A percentile compares a stretch with the other conserved stretches of the same genome.
phyloP scores from a whole-genome alignment of 2,888 invertebrate genomes.

The Oscheius myriophilus region DNA sequence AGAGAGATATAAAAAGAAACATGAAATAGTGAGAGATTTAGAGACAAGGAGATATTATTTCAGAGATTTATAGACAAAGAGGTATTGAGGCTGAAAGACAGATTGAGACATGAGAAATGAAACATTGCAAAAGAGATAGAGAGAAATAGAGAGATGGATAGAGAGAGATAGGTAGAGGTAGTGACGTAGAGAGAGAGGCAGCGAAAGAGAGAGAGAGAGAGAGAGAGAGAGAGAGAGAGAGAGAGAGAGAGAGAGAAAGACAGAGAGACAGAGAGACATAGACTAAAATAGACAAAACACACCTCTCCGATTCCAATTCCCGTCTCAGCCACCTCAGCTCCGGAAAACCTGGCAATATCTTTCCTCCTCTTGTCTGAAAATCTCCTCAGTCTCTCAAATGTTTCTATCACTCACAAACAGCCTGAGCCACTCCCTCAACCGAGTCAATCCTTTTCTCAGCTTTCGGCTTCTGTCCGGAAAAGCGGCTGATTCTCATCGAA shows the following conservation, averaged over 20 bases:
- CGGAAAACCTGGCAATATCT: slow-evolving; percentile 67
- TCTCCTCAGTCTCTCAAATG: neutral
- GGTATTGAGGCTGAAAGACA: too few species aligned
- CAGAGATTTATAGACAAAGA: too few species aligned
- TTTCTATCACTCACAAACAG: slow-evolving; percentile 60
- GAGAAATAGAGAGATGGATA: slow-evolving; percentile 30
- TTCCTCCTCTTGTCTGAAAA: slow-evolving; percentile 68
- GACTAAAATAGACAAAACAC: neutral
- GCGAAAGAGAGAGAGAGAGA: slow-evolving; percentile 26
- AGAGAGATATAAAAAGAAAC: too few species aligned
- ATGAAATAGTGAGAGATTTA: too few species aligned
- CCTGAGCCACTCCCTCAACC: slow-evolving; percentile 67
- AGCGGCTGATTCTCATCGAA: slow-evolving; percentile 64
- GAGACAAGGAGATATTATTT: too few species aligned
- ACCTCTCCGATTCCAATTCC: slow-evolving; percentile 68
- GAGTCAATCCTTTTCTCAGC: slow-evolving; percentile 61
- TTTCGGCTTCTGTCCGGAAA: slow-evolving; percentile 46
- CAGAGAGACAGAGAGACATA: too few species aligned
- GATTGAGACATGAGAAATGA: too few species aligned
- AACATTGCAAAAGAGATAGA: too few species aligned
- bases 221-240: too few species aligned
- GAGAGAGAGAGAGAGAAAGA: neutral
- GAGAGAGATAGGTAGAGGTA: too few species aligned
- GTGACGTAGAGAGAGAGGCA: neutral
- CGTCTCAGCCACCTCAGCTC: slow-evolving; percentile 68